Conservation (phyloP, 2,797 vertebrate species). For the Schizopygopsis pylzovi region DNA sequence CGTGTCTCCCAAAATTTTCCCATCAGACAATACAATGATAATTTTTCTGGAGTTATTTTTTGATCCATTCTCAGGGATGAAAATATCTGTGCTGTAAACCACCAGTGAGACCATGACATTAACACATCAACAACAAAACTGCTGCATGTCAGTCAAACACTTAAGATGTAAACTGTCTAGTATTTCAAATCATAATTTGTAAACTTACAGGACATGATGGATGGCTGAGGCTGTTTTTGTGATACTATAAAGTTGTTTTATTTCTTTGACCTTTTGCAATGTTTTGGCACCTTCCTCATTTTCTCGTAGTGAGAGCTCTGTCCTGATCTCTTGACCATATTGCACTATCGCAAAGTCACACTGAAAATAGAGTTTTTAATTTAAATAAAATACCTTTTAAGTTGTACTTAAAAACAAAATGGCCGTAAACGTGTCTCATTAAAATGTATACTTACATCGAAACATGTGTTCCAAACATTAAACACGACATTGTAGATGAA, state of each 20-base stretch:
- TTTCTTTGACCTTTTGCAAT: conserved; percentile 71
- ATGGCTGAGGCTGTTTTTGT: conserved; percentile 83
- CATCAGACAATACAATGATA: conserved; percentile 83
- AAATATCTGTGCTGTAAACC: conserved; percentile 75
- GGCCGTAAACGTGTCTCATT: no score
- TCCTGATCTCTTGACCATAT: conserved; percentile 72
- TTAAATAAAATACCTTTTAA: not conserved
- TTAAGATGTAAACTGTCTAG: not conserved
- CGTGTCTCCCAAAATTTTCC: conserved; percentile 72
- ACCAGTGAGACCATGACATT: not conserved
- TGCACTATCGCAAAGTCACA: conserved; percentile 83
- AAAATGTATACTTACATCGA: conserved; percentile 68
- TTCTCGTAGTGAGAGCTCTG: conserved; percentile 77
- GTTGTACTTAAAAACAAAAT: not conserved
- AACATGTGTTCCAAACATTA: conserved; percentile 76
- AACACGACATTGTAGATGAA: conserved; percentile 78
- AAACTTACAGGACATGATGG: conserved; percentile 82
- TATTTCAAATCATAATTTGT: not conserved
- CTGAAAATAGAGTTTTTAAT: conserved; percentile 61
- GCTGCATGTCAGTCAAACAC: not conserved
- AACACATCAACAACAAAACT: not conserved
- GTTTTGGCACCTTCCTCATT: conserved; percentile 60
- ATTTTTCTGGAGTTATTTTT: conserved; percentile 73
- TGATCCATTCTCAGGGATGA: conserved; percentile 75
- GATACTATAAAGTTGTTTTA: conserved; percentile 65